These are phyloP conservation scores for Eledona agricola DNA, from an alignment of 2,888 invertebrate genomes.

Conservation along the genomic window DNA sequence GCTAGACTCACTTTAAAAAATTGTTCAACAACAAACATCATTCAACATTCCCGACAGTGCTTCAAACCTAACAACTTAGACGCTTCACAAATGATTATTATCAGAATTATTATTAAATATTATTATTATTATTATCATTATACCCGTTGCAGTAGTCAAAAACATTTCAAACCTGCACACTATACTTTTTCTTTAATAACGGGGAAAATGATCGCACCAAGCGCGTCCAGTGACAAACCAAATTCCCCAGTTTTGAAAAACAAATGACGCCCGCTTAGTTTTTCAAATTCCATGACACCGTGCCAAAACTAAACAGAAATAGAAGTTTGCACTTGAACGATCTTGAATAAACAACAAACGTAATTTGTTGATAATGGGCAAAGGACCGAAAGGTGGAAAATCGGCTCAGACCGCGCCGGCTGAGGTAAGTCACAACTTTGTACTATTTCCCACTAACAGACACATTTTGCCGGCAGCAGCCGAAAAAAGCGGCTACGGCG, in stretches of 20 bases:
- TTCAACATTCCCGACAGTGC: no score
- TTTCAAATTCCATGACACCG: conserved; percentile 31
- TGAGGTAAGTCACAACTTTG: conserved; percentile 19
- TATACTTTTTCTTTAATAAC: no score
- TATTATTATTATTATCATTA: no score
- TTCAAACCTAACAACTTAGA: background rate
- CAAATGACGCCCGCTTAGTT: conserved; percentile 10
- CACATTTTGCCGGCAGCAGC: conserved; percentile 2
- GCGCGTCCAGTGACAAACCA: conserved; percentile 3
- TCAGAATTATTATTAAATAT: no score
- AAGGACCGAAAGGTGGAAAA: conserved; percentile 29
- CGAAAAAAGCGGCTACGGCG: conserved; percentile 15
- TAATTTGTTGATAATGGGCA: conserved; percentile 19
- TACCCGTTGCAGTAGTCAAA: no score
- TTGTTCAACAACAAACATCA: no score
- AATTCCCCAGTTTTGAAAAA: conserved; percentile 9
- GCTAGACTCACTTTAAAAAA: no score
- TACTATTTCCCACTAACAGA: background rate
- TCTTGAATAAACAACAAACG: conserved; percentile 19
- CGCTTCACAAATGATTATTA: background rate
- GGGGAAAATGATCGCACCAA: no score
- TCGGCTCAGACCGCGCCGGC: conserved; percentile 8
- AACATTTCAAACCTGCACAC: no score
- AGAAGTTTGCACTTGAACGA: conserved; percentile 30
- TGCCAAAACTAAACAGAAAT: conserved; percentile 31